A percentile compares a stretch with the other conserved stretches of the same genome.
These are phyloP conservation scores for Gerosis bhagava DNA, from an alignment of 2,888 invertebrate species.

Conservation along the genomic window DNA sequence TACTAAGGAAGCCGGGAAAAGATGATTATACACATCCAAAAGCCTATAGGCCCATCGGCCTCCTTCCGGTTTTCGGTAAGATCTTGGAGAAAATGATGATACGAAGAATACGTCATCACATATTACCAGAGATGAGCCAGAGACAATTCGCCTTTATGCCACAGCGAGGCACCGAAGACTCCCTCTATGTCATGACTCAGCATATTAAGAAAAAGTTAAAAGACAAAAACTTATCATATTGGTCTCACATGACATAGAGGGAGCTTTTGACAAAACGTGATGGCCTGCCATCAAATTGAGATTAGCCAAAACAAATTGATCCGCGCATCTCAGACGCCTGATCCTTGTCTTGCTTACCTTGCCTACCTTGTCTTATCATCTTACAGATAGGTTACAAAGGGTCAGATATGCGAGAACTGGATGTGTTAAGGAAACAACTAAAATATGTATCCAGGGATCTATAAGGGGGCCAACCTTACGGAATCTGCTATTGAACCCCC, in stretches of 20 bases:
- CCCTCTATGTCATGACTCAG: slow-evolving; percentile 1
- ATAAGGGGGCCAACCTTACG: background rate
- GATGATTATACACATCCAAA: slow-evolving; percentile 23
- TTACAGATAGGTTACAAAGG: background rate
- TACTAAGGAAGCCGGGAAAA: slow-evolving; percentile 12
- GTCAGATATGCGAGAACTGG: background rate
- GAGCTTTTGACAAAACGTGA: slow-evolving; percentile 11
- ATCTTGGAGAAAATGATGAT: slow-evolving; percentile 13
- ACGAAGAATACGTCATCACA: slow-evolving; percentile 8
- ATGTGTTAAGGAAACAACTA: background rate
- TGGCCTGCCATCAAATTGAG: slow-evolving; percentile 6
- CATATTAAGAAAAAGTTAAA: too few species aligned
- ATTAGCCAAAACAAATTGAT: background rate
- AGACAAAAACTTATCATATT: too few species aligned
- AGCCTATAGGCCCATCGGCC: slow-evolving; percentile 9
- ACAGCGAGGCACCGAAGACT: slow-evolving; percentile 6
- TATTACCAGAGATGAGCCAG: background rate
- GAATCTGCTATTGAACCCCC: background rate
- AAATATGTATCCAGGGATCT: slow-evolving; percentile 2
- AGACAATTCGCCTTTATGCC: slow-evolving; percentile 4
- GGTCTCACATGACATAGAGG: slow-evolving; percentile 6
- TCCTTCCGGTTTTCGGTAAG: slow-evolving; percentile 13
- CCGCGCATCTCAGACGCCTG: background rate
- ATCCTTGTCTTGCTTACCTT: too few species aligned
- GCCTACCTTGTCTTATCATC: too few species aligned